A percentile compares a stretch with the other conserved stretches of the same genome.
phyloP scores from a whole-genome alignment of 1,140 invertebrate genomes.

The Drosophila nikananu region DNA sequence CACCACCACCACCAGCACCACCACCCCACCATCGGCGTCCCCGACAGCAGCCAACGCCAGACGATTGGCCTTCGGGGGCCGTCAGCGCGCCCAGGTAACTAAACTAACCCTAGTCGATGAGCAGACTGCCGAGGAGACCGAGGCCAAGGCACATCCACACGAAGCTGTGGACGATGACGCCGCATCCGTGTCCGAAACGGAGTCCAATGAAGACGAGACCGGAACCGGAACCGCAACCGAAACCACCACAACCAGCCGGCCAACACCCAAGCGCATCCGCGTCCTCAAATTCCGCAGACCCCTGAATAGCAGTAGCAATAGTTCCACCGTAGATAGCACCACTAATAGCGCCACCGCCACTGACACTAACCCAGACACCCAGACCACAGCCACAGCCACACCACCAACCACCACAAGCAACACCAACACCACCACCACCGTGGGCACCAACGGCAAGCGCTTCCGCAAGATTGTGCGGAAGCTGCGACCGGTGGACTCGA shows the following conservation, averaged over 20 bases:
- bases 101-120: slow-evolving; percentile 62
- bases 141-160: slow-evolving; percentile 36
- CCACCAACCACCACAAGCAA: slow-evolving; percentile 28
- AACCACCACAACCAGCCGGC: slow-evolving; percentile 38
- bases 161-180: slow-evolving; percentile 23
- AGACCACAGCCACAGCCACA: slow-evolving; percentile 24
- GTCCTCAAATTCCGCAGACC: slow-evolving; percentile 75
- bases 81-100: slow-evolving; percentile 69
- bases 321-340: slow-evolving; percentile 35
- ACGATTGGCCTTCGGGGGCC: slow-evolving; percentile 45
- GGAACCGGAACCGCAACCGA: background rate
- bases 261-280: slow-evolving; percentile 71
- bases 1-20: slow-evolving; percentile 40
- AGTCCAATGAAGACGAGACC: slow-evolving; percentile 17
- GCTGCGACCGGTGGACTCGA: slow-evolving; percentile 44
- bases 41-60: slow-evolving; percentile 31
- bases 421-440: slow-evolving; percentile 31
- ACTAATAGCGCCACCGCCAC: slow-evolving; percentile 66
- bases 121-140: slow-evolving; percentile 35
- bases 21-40: slow-evolving; percentile 24
- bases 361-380: slow-evolving; percentile 43
- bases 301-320: slow-evolving; percentile 52
- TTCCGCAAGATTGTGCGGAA: slow-evolving; percentile 81
- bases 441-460: slow-evolving; percentile 57
- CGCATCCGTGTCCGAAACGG: background rate